Evolutionary conservation across 2,888 invertebrate genomes (phyloP).

Genomic region (Agrilus biguttatus): DNA sequence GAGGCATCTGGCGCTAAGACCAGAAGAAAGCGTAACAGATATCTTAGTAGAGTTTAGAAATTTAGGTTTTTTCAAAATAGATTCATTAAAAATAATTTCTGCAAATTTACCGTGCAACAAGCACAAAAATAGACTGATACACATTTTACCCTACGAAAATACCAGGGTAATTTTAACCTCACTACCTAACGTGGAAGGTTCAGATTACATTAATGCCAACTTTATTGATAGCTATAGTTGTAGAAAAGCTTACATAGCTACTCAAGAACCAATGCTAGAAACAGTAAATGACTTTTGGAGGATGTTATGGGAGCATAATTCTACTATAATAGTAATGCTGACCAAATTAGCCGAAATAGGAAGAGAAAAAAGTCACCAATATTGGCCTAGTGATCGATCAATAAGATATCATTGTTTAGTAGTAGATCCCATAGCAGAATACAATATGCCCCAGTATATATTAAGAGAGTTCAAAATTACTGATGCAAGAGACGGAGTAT

Average conservation of each 20-base stretch:
- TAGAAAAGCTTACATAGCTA: slow-evolving; percentile 89
- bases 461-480: slow-evolving; percentile 98
- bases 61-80: slow-evolving; percentile 74
- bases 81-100: slow-evolving; percentile 85
- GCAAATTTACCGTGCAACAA: slow-evolving; percentile 96
- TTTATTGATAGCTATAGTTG: slow-evolving; percentile 94
- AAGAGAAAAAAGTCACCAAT: slow-evolving; percentile 96
- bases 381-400: slow-evolving; percentile 98
- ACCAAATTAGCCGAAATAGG: slow-evolving; percentile 97
- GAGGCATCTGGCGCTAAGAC: slow-evolving; percentile 78
- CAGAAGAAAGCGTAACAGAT: slow-evolving; percentile 75
- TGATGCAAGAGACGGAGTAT: slow-evolving; percentile 93
- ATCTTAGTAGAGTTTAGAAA: slow-evolving; percentile 90
- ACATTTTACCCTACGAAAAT: slow-evolving; percentile 94
- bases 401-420: slow-evolving; percentile 96
- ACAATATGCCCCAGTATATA: slow-evolving; percentile 99
- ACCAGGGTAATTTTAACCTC: slow-evolving; percentile 88
- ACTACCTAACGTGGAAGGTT: slow-evolving; percentile 78
- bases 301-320: slow-evolving; percentile 99
- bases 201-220: slow-evolving; percentile 98
- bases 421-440: slow-evolving; percentile 98
- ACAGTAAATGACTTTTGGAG: slow-evolving; percentile 99
- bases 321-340: slow-evolving; percentile 97
- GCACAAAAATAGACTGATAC: slow-evolving; percentile 95
- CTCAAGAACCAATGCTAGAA: slow-evolving; percentile 95